Evolutionary conservation across 2,797 vertebrate genomes (phyloP), one percentile per base, ranked within the genome.

Genomic region (Oophaga sylvatica): DNA sequence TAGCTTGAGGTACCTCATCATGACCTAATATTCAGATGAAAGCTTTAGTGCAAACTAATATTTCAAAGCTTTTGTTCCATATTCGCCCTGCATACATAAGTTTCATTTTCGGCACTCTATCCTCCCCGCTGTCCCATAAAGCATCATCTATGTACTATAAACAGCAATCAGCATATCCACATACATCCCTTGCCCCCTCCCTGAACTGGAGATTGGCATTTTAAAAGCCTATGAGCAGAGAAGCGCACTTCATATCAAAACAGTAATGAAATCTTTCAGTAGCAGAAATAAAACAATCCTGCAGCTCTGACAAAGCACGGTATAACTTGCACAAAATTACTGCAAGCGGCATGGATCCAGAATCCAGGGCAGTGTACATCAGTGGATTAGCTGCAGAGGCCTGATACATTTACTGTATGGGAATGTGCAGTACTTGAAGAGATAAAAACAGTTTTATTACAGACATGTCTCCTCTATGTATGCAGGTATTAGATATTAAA

Each of bases 191-290:
- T 29, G 26, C 77, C 26, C 76, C 45, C 19, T 63, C 22, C 20
- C 31, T 76, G 20, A 29, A 48, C 41, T 53, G 22, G 1, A 60
- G 70, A 41, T 62, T 76, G 77, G 65, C 73, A 67, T 77, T 67
- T 78, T 85, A 59, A 87, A 80, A 86, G 63, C 76, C 67, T 70
- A 68, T 48, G 9, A 79, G 77, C 29, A 35, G 13, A 60, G 17
- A 70, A 63, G 26, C 15, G 48, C n/a, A 45, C 63, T 73, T 80
- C 29, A 59, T 35, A 56, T 68, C 77, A 86, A 57, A 79, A 71
- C 65, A 71, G 68, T 84, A 84, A 84, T 81, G 59, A 76, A 76
- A 31, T 19, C 80, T 65, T 75, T 76, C 68, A 87, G 68, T 80
- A 11, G 53, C 68, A 71, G 4, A n/a, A 6, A 67, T 80, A 86